Evolutionary conservation across 2,797 vertebrate genomes (phyloP).

Genomic region (Spinibarbus caldwelli): DNA sequence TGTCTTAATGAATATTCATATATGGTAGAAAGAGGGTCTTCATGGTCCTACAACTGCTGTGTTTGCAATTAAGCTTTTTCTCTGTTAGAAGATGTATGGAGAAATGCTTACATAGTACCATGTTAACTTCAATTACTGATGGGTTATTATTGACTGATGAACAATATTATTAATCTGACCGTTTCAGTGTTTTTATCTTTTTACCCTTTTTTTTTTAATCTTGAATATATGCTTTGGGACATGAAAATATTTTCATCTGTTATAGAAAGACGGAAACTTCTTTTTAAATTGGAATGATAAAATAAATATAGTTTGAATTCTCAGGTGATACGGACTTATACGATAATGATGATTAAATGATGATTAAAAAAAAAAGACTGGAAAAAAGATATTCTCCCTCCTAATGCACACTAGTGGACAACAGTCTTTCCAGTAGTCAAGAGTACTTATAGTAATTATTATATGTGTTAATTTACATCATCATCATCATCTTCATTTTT

Average conservation of each 20-base stretch:
- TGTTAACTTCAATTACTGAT: background rate
- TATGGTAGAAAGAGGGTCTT: background rate
- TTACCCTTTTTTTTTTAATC: background rate
- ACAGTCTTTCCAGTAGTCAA: background rate
- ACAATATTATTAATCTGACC: background rate
- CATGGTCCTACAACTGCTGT: background rate
- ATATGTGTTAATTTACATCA: background rate
- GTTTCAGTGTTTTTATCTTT: too few species aligned
- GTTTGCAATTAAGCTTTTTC: background rate
- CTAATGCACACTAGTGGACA: background rate
- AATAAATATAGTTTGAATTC: background rate
- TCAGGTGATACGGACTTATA: background rate
- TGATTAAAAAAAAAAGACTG: background rate
- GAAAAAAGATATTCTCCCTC: background rate
- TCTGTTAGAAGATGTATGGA: background rate
- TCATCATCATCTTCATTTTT: background rate
- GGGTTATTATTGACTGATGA: background rate
- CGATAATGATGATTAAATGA: background rate
- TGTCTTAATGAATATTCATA: background rate
- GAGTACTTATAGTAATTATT: background rate
- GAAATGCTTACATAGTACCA: background rate
- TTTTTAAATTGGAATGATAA: background rate
- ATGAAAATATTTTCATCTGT: background rate
- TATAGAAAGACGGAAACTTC: background rate
- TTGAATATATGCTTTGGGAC: background rate